Evolutionary conservation across 2,113 vertebrate genomes (phyloP).

Genomic region (Microcebus murinus): DNA sequence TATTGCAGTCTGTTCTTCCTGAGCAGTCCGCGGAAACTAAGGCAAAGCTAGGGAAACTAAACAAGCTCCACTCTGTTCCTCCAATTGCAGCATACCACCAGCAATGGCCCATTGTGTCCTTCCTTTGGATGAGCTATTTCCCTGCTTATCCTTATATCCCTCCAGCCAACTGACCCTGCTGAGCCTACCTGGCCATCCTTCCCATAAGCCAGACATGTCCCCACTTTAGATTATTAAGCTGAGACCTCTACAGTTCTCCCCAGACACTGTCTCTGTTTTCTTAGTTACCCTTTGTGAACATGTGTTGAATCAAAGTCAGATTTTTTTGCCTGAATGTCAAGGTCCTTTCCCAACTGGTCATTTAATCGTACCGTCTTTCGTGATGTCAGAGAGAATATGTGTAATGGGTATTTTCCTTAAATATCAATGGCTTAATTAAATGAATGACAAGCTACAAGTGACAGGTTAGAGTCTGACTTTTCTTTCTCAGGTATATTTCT

Average conservation of each 20-base stretch:
- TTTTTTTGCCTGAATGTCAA: neutral
- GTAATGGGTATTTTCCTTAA: neutral
- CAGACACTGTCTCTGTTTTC: neutral
- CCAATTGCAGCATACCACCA: neutral
- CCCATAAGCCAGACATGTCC: neutral
- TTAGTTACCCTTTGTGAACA: neutral
- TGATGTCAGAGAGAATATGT: neutral
- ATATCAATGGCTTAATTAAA: neutral
- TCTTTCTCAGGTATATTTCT: conserved; percentile 7
- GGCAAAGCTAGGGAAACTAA: neutral
- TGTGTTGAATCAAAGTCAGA: neutral
- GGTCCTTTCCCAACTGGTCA: neutral
- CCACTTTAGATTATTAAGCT: neutral
- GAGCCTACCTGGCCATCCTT: neutral
- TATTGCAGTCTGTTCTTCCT: neutral
- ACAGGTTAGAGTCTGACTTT: neutral
- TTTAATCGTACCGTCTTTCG: neutral
- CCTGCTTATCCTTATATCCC: neutral
- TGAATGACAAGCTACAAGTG: neutral
- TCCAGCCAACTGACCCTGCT: neutral
- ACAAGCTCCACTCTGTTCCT: neutral
- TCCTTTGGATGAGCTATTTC: neutral
- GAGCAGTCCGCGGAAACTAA: neutral
- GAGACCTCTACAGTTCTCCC: neutral
- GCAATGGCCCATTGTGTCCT: neutral